Conservation (phyloP, 2,888 invertebrate genomes). For the Synergus laeviventris region DNA sequence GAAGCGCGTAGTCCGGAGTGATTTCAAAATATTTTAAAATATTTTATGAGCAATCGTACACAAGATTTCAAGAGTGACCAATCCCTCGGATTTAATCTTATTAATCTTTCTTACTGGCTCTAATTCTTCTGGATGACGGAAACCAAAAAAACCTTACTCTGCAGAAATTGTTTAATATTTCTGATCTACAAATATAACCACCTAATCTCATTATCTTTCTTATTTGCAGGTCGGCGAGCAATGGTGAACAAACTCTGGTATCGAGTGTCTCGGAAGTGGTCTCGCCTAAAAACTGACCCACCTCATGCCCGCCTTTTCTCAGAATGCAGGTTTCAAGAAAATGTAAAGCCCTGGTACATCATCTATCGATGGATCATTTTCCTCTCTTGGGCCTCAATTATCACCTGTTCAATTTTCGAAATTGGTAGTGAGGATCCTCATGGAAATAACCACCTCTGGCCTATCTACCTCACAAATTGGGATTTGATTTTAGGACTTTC, state of each 20-base stretch:
- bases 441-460: conserved; percentile 78
- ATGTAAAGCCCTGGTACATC: conserved; percentile 70
- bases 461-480: conserved; percentile 87
- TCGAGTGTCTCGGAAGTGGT: conserved; percentile 66
- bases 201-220: not conserved
- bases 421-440: conserved; percentile 64
- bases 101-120: too few relatives aligned
- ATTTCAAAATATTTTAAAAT: too few relatives aligned
- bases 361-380: conserved; percentile 79
- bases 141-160: too few relatives aligned
- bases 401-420: conserved; percentile 73
- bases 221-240: conserved; percentile 68
- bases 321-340: conserved; percentile 64
- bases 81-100: too few relatives aligned
- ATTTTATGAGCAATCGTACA: too few relatives aligned
- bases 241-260: conserved; percentile 74
- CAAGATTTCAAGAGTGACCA: too few relatives aligned
- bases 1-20: too few relatives aligned
- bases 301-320: conserved; percentile 65
- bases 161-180: too few relatives aligned
- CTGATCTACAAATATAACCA: not conserved
- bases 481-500: conserved; percentile 80
- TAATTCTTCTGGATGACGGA: too few relatives aligned
- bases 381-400: conserved; percentile 76
- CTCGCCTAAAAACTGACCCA: conserved; percentile 57